phyloP scores from a whole-genome alignment of 2,113 vertebrate species.

The Agelaius tricolor region DNA sequence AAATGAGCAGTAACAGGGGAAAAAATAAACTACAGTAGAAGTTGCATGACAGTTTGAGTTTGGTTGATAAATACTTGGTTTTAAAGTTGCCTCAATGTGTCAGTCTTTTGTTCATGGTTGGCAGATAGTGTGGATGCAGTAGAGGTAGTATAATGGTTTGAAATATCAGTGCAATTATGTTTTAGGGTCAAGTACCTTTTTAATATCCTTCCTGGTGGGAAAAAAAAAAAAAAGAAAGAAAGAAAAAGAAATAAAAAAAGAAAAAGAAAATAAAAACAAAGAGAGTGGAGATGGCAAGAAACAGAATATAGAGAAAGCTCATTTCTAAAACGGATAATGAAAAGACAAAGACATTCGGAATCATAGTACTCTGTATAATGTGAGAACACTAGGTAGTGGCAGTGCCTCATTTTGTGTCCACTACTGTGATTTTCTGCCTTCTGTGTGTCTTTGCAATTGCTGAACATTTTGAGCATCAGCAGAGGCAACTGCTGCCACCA shows the following conservation, averaged over 20 bases:
- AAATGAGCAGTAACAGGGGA: neutral
- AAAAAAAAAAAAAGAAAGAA: fast-evolving
- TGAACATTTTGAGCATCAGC: neutral
- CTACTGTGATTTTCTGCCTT: neutral
- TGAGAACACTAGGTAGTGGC: neutral
- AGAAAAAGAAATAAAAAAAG: too few relatives aligned
- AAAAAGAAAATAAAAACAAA: too few relatives aligned
- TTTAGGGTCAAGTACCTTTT: constrained; percentile 31
- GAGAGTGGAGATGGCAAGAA: neutral
- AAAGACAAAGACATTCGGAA: neutral
- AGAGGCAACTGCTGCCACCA: neutral
- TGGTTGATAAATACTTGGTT: constrained; percentile 4
- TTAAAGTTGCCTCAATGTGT: neutral
- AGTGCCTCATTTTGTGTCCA: neutral
- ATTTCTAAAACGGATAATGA: neutral
- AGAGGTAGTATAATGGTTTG: neutral
- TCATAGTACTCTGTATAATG: neutral
- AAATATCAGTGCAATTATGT: constrained; percentile 1
- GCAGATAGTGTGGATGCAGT: neutral
- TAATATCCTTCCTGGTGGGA: neutral
- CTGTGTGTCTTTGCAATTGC: neutral
- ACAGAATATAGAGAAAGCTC: neutral
- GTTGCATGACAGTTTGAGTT: neutral
- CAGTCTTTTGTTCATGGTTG: constrained; percentile 9
- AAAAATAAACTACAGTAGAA: constrained; percentile 37